Base-by-base conservation (phyloP, 2,797 vertebrate genomes). In the Cyprinodon diabolis region DNA sequence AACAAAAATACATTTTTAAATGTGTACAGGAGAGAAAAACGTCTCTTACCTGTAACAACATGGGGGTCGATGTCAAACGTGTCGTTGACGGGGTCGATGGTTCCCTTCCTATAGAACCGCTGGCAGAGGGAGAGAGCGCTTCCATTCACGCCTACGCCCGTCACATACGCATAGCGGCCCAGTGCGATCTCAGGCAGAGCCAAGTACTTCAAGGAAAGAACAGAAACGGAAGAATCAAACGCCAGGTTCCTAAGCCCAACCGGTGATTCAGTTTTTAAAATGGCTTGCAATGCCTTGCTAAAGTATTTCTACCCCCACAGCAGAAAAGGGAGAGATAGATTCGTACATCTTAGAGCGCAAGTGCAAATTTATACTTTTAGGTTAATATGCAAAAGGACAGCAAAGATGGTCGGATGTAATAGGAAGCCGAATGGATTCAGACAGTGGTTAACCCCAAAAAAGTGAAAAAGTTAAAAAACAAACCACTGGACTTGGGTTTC, bases 61-160 rank as follows among this genome's bases (percentile, higher is more conserved):
- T 73, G 79, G 0, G 97, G 97, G 75, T 98, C 97, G 0, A 99
- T 99, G 91, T 96, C 94, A 73, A 98, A 98, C 25, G 97, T 98
- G 88, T 98, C 97, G 0, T 98, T 99, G 89, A 95, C 95, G 0
- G 97, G 97, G 73, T 97, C 95, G 40, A 98, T 97, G 72, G 90
- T 93, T 19, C 95, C 97, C 2, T 81, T 96, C 68, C 82, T 93
- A 83, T 95, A 99, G 85, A 94, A 97, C 1, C 83, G 91, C 85
- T 98, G 97, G 78, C 97, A 99, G 35, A 99, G 91, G 11, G 93
- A 92, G 23, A 99, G 94, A 0, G 96, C 94, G 0, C 95, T 96
- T 11, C 78, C 87, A 1, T 97, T 96, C 0, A 84, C 77, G 0
- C 91, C 91, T 0, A 89, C 80, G 0, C 91, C 95, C 0, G 4